A percentile compares a stretch with the other conserved stretches of the same genome.
phyloP scores from a whole-genome alignment of 1,140 invertebrate genomes.

The Steinernema khuongi region DNA sequence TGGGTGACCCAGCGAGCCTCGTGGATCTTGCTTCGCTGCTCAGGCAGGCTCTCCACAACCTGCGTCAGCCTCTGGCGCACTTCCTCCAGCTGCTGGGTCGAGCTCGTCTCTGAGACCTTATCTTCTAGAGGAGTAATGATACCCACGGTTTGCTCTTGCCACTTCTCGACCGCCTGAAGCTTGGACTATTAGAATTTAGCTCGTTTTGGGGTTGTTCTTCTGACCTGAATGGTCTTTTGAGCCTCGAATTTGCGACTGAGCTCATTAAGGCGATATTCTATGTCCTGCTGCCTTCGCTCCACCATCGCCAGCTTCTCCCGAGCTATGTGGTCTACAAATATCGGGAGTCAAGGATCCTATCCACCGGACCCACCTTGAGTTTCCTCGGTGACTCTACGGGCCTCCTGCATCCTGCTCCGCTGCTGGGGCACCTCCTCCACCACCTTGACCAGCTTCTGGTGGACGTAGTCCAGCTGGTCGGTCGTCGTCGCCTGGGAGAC shows the following conservation, averaged over 20 bases:
- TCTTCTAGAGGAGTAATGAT: constrained; percentile 27
- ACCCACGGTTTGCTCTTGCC: constrained; percentile 21
- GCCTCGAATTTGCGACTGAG: too few species aligned
- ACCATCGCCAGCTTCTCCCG: not conserved
- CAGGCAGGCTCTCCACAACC: not conserved
- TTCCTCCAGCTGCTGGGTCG: constrained; percentile 2
- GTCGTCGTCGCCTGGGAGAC: not conserved
- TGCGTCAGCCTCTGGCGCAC: constrained; percentile 6
- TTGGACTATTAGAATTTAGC: too few species aligned
- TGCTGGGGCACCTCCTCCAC: not conserved
- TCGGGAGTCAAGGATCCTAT: not conserved
- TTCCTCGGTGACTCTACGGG: not conserved
- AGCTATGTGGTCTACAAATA: not conserved
- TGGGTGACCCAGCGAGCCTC: not conserved
- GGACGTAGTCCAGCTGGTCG: not conserved
- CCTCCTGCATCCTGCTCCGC: not conserved
- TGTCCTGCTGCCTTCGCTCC: not conserved
- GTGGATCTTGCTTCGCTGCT: constrained; percentile 6
- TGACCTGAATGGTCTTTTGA: not conserved
- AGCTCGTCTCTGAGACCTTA: not conserved
- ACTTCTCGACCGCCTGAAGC: constrained; percentile 20
- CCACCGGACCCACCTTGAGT: too few species aligned
- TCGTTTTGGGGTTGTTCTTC: too few species aligned
- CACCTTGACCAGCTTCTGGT: constrained; percentile 1
- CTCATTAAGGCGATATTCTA: not conserved